These are phyloP conservation scores for Elephas maximus DNA, from an alignment of 2,113 vertebrate species.

Conservation along the genomic window DNA sequence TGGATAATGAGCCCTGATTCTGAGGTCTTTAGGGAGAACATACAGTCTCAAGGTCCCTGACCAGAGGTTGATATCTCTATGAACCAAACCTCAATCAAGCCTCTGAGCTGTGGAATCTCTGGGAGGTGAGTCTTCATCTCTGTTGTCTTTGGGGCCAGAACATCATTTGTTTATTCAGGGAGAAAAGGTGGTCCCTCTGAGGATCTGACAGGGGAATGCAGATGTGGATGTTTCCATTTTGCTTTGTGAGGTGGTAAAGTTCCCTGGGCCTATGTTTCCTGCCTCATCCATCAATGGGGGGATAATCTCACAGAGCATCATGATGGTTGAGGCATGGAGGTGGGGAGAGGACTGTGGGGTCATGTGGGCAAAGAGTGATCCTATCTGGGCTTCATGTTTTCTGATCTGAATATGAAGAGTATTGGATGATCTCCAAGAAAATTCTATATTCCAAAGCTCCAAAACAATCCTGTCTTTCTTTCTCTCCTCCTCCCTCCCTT, in stretches of 20 bases:
- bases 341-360: not conserved
- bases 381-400: not conserved
- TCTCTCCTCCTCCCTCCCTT: too few species aligned
- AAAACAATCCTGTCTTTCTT: not conserved
- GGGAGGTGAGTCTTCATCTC: not conserved
- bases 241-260: not conserved
- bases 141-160: not conserved
- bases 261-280: not conserved
- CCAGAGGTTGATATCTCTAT: not conserved
- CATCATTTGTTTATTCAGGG: not conserved
- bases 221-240: not conserved
- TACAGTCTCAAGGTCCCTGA: not conserved
- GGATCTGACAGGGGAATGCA: not conserved
- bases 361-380: not conserved
- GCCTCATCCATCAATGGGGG: not conserved
- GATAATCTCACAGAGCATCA: not conserved
- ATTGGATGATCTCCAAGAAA: not conserved
- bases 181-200: not conserved
- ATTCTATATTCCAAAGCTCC: not conserved
- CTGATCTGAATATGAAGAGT: not conserved
- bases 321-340: too few species aligned
- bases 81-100: not conserved
- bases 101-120: not conserved
- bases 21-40: not conserved
- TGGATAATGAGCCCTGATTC: not conserved